Percentiles rank a stretch among this genome's conserved stretches.
Conservation (phyloP, 2,113 vertebrate species). For the Mionectes macconnelli region DNA sequence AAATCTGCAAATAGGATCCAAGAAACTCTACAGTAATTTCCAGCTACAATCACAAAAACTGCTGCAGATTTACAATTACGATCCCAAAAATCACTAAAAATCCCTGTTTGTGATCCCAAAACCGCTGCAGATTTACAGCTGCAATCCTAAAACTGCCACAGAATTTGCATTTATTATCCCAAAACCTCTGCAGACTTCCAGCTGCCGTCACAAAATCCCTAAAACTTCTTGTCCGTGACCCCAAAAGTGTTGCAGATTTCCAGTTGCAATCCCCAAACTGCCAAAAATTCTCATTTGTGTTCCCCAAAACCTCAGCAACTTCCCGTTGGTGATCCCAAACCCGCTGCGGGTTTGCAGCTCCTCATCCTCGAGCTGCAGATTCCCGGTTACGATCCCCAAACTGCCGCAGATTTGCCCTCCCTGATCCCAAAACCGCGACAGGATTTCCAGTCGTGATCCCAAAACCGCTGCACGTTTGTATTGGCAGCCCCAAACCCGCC, state of each 20-base stretch:
- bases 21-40: neutral
- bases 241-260: neutral
- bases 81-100: neutral
- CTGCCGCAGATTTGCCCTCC: neutral
- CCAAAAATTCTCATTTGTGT: neutral
- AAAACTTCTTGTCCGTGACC: no score
- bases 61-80: fast-evolving
- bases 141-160: neutral
- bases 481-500: neutral
- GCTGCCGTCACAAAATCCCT: neutral
- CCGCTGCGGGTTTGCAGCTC: no score
- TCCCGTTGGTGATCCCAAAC: neutral
- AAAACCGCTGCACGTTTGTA: neutral
- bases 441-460: no score
- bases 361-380: neutral
- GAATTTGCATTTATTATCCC: fast-evolving
- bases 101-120: fast-evolving
- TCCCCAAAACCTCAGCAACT: neutral
- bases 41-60: neutral
- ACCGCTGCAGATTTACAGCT: neutral
- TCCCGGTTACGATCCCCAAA: fast-evolving
- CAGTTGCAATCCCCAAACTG: neutral
- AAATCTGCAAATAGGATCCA: fast-evolving
- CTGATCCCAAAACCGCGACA: neutral
- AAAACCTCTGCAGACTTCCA: neutral